These are phyloP conservation scores for Solenopsis invicta DNA, from an alignment of 1,140 invertebrate genomes.

Conservation along the genomic window DNA sequence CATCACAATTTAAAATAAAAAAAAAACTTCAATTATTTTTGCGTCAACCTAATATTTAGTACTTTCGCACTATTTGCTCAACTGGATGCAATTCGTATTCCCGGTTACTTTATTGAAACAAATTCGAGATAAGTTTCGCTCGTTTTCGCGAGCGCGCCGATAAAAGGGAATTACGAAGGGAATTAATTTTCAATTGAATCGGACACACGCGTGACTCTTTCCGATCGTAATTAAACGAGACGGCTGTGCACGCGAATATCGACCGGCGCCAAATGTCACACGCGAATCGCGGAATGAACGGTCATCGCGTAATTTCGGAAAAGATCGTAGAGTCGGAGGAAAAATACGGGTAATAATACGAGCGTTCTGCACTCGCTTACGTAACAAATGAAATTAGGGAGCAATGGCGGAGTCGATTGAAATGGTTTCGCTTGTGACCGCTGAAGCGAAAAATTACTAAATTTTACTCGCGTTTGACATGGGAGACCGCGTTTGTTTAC, in stretches of 20 bases:
- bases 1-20: too few species aligned
- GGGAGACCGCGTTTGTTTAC: conserved; percentile 23
- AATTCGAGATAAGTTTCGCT: conserved; percentile 17
- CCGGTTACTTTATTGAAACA: conserved; percentile 12
- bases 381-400: conserved; percentile 27
- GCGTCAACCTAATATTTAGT: too few species aligned
- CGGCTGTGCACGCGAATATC: background rate
- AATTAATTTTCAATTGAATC: conserved; percentile 57
- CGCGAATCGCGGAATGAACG: background rate
- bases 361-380: background rate
- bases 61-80: background rate
- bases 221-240: conserved; percentile 45
- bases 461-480: conserved; percentile 32
- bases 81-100: conserved; percentile 6
- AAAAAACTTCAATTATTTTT: too few species aligned
- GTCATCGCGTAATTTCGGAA: background rate
- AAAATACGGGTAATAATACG: background rate
- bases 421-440: conserved; percentile 17
- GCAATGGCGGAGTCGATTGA: conserved; percentile 2
- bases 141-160: conserved; percentile 24
- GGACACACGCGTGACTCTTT: conserved; percentile 1
- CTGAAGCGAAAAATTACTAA: conserved; percentile 41
- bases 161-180: background rate
- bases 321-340: background rate
- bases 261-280: background rate